Base-by-base conservation (phyloP, 2,888 invertebrate species). In the Dione juno region DNA sequence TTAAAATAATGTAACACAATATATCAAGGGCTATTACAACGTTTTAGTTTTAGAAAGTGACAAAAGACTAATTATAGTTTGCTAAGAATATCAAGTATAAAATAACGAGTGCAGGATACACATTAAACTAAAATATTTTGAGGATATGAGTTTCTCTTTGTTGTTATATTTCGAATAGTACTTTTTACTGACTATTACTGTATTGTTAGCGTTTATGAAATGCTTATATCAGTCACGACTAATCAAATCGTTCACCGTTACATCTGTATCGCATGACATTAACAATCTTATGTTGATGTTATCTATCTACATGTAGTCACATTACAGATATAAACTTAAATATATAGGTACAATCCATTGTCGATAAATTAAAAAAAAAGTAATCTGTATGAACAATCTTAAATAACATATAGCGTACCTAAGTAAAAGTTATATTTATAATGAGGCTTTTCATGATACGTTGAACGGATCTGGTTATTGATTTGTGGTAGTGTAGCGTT, bases 401-500 rank as follows among this genome's bases (percentile, higher is more conserved):
- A 10, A 41, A 41, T 41, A 5, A 41, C 9, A 3, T 7, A 41
- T 3, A 28, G 3, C 2, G 28, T 52, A 52, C 14, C 21, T 28
- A 45, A 61, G 43, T 13, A 6, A 19, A 45, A 43, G 19, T 21
- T 16, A 40, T 14, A 54, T 37, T 61, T 48, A 14, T 16, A 48
- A 13, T 61, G 9, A 21, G 35, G 16, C 11, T 41, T 50, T 11
- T 59, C 11, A 43, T 52, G 50, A 70, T 82, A 83, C 86, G 84
- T 83, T 82, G 84, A 89, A 86, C 88, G 89, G 89, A 90, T 88
- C 88, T 86, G 88, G 89, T 90, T 92, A 92, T 91, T 91, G 92
- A 92, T 92, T 88, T 81, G 85, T 85, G 83, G 85, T 80, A 81
- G 79, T 79, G 76, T 70, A 63, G 72, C 82, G 70, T 80, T 84